Evolutionary conservation across 2,888 invertebrate species (phyloP).

Genomic region (Ennomos fuscantarius): DNA sequence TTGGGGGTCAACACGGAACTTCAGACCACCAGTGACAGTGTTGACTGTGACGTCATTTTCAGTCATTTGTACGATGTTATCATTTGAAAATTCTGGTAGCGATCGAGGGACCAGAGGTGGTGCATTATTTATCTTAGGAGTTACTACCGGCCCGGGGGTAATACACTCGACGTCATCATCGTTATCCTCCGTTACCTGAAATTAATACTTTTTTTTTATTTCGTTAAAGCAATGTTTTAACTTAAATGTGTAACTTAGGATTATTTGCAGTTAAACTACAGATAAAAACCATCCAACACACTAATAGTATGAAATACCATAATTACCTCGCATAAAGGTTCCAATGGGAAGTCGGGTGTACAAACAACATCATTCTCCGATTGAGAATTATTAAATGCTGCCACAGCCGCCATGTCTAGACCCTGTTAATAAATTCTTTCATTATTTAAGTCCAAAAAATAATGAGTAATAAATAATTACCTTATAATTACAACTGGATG

Average conservation of each 20-base stretch:
- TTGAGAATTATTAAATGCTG: constrained; percentile 37
- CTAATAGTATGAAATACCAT: background rate
- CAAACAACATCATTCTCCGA: constrained; percentile 85
- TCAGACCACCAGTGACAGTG: constrained; percentile 74
- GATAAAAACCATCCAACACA: no score
- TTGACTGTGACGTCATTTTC: constrained; percentile 82
- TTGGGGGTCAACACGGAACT: constrained; percentile 81
- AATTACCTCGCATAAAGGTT: constrained; percentile 76
- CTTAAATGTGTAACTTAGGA: no score
- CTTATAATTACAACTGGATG: background rate
- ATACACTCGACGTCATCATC: constrained; percentile 82
- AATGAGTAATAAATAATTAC: constrained; percentile 8
- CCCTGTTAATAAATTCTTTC: constrained; percentile 56
- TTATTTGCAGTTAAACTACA: no score
- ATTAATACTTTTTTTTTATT: constrained; percentile 19
- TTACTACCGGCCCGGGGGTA: constrained; percentile 67
- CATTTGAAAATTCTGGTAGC: constrained; percentile 56
- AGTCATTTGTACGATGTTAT: constrained; percentile 81
- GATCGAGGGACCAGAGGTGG: constrained; percentile 53
- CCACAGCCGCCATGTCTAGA: constrained; percentile 65
- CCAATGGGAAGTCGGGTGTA: constrained; percentile 85
- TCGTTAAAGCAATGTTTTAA: constrained; percentile 7
- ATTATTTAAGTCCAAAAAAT: background rate
- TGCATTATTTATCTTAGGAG: constrained; percentile 51
- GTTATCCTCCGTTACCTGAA: constrained; percentile 74